Conservation (phyloP, 1,140 invertebrate genomes). For the Diabrotica virgifera region DNA sequence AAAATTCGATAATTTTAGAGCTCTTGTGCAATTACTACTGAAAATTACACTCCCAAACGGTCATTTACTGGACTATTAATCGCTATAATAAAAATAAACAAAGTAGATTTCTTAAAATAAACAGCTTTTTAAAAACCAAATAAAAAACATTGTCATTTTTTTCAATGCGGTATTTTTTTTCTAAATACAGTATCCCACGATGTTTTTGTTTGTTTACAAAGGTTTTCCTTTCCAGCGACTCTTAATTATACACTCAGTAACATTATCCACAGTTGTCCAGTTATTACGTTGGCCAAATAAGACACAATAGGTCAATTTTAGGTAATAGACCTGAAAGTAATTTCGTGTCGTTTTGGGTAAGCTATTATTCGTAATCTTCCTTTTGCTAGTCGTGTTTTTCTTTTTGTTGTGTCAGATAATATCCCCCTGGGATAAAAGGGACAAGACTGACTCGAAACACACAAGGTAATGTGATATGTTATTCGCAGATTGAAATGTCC, state of each 20-base stretch:
- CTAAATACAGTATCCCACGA: too few relatives aligned
- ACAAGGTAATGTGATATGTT: slow-evolving; percentile 2
- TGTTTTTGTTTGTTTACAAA: too few relatives aligned
- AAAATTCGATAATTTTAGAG: too few relatives aligned
- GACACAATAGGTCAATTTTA: slow-evolving; percentile 2
- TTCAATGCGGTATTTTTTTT: too few relatives aligned
- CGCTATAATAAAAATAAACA: too few relatives aligned
- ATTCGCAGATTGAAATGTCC: slow-evolving; percentile 2
- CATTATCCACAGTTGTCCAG: not conserved
- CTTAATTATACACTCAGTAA: slow-evolving; percentile 3
- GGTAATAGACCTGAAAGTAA: not conserved
- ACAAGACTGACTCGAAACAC: not conserved
- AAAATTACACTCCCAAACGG: too few relatives aligned
- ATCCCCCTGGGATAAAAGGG: not conserved
- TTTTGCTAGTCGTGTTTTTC: not conserved
- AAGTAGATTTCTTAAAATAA: too few relatives aligned
- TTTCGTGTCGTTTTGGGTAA: not conserved
- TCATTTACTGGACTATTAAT: too few relatives aligned
- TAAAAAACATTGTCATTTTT: too few relatives aligned
- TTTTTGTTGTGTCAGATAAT: slow-evolving; percentile 3
- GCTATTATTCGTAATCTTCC: slow-evolving; percentile 2
- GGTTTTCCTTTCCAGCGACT: not conserved
- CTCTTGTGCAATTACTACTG: too few relatives aligned
- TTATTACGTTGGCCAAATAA: not conserved
- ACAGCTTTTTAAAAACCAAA: too few relatives aligned